Evolutionary conservation across 2,888 invertebrate genomes (phyloP), one percentile per base, ranked within the genome.

Genomic region (Diaprepes abbreviatus): DNA sequence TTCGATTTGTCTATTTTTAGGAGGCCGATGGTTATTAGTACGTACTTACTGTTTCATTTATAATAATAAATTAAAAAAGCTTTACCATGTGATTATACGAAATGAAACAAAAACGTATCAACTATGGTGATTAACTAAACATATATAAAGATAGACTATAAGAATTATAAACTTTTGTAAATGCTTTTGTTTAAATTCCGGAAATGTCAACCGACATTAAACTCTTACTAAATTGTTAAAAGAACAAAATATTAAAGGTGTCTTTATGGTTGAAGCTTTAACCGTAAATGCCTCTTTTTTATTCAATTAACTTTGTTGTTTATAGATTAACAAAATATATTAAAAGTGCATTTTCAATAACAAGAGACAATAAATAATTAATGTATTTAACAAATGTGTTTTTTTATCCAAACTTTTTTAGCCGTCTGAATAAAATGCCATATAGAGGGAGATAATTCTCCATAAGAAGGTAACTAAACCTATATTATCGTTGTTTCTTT

Each of bases 281-380:
- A 33, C 31, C 38, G 19, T 70, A 45, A 48, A 59, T 58, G 36
- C 35, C 21, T 54, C 50, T 60, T 65, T 69, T 48, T 43, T 65
- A 59, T 45, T 40, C 16, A 14, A 45, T 24, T 57, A 70, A 70
- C 50, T 62, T 40, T 65, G 62, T 67, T 71, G 63, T 63, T 67
- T 70, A 62, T 43, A 80, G 77, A 79, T 79, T 79, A 81, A 80
- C 76, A 80, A 79, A 65, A 40, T 82, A 80, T 82, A 81, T 82
- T 81, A 78, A 82, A 81, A 83, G 81, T 83, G 84, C 84, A 84
- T 84, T 84, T 83, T 84, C 82, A 85, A 84, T 84, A 85, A 85
- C 82, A 83, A 79, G 82, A 82, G 84, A 84, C 84, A 85, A 84
- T 84, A 85, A 85, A 83, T 83, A 82, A 79, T 81, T 77, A 83